These are phyloP conservation scores for Molanna angustata DNA, from an alignment of 2,888 invertebrate species.

Conservation along the genomic window DNA sequence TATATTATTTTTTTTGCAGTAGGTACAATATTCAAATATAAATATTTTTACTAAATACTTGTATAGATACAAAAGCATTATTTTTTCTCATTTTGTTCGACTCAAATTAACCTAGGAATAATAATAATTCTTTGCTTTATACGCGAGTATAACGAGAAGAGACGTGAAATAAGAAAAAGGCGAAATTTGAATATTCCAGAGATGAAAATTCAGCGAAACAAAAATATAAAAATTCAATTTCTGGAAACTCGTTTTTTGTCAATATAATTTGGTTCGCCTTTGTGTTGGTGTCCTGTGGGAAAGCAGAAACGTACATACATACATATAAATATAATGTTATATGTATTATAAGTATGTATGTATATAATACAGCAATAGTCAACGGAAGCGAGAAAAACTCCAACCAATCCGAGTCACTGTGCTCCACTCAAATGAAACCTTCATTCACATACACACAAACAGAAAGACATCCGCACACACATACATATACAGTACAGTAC, in stretches of 20 bases:
- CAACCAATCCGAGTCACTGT: constrained; percentile 8
- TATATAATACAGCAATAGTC: constrained; percentile 25
- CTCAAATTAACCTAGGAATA: too few relatives aligned
- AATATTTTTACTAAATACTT: too few relatives aligned
- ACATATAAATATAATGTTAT: too few relatives aligned
- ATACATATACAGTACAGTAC: too few relatives aligned
- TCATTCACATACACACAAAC: constrained; percentile 12
- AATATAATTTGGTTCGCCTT: constrained; percentile 11
- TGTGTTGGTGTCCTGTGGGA: constrained; percentile 9
- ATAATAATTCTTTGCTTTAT: too few relatives aligned
- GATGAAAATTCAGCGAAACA: not conserved
- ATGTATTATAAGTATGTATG: too few relatives aligned
- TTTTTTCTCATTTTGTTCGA: too few relatives aligned
- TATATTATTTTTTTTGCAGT: too few relatives aligned
- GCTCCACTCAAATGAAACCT: constrained; percentile 10
- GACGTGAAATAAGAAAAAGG: not conserved
- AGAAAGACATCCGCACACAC: constrained; percentile 5
- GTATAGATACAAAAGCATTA: too few relatives aligned
- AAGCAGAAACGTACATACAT: too few relatives aligned
- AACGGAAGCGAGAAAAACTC: constrained; percentile 29
- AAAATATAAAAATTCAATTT: not conserved
- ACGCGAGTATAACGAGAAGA: not conserved
- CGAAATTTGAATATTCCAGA: not conserved
- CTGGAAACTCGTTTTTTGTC: constrained; percentile 12
- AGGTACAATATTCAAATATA: too few relatives aligned